These are phyloP conservation scores for Drosophila meridionalis DNA, from an alignment of 2,888 invertebrate species.

Conservation along the genomic window DNA sequence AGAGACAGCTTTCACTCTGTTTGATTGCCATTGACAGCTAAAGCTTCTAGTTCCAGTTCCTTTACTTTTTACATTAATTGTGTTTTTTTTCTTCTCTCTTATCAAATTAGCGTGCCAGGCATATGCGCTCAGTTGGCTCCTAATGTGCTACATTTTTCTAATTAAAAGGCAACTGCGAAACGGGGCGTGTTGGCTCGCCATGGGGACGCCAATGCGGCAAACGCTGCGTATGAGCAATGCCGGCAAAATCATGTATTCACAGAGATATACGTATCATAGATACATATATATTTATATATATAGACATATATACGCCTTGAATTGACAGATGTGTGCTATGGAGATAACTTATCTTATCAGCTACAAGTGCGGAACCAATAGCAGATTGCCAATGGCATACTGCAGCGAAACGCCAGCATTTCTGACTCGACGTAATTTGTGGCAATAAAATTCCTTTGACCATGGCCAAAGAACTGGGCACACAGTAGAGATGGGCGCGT, in stretches of 20 bases:
- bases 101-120: conserved; percentile 62
- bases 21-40: conserved; percentile 29
- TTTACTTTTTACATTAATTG: background rate
- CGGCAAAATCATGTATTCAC: conserved; percentile 1
- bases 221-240: conserved; percentile 46
- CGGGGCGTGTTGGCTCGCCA: conserved; percentile 57
- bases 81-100: background rate
- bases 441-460: background rate
- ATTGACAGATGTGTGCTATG: conserved; percentile 2
- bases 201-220: conserved; percentile 12
- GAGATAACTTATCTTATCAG: conserved; percentile 53
- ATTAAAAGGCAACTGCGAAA: conserved; percentile 61
- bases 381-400: background rate
- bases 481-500: background rate
- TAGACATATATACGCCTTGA: background rate
- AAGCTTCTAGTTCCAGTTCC: background rate
- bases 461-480: background rate
- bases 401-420: background rate
- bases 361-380: conserved; percentile 31
- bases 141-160: conserved; percentile 55
- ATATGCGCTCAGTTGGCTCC: conserved; percentile 27
- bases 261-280: background rate
- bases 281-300: background rate
- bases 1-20: conserved; percentile 17
- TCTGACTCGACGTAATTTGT: background rate